Evolutionary conservation across 2,113 vertebrate species (phyloP).

Genomic region (Cyanoderma ruficeps): DNA sequence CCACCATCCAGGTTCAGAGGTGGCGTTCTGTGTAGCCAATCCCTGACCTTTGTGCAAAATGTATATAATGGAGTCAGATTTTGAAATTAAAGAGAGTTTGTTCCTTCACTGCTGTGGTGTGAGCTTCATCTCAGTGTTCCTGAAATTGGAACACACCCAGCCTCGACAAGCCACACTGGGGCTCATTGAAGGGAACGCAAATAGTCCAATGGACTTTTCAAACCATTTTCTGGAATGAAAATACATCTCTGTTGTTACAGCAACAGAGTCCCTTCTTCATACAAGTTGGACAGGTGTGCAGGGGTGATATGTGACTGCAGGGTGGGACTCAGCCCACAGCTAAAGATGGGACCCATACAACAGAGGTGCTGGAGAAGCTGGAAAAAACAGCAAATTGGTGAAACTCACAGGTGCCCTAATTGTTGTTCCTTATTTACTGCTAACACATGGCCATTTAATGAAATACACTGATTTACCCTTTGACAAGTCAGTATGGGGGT

Average conservation of each 20-base stretch:
- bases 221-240: neutral
- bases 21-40: no score
- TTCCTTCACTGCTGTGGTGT: no score
- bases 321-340: neutral
- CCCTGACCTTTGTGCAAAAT: no score
- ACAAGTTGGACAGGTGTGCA: neutral
- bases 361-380: neutral
- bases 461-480: constrained; percentile 11
- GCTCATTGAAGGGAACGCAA: neutral
- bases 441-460: neutral
- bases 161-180: no score
- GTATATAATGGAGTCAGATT: no score
- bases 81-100: no score
- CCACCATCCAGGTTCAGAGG: no score
- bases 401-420: neutral
- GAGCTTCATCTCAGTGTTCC: no score
- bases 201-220: neutral
- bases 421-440: neutral
- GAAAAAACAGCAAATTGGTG: neutral
- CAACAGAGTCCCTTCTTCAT: neutral
- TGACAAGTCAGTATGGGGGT: constrained; percentile 17
- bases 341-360: neutral
- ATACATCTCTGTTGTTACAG: neutral
- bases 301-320: neutral
- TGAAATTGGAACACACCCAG: no score